These are phyloP conservation scores for Phataginus tetradactyla DNA, from an alignment of 2,797 vertebrate genomes.

Conservation along the genomic window DNA sequence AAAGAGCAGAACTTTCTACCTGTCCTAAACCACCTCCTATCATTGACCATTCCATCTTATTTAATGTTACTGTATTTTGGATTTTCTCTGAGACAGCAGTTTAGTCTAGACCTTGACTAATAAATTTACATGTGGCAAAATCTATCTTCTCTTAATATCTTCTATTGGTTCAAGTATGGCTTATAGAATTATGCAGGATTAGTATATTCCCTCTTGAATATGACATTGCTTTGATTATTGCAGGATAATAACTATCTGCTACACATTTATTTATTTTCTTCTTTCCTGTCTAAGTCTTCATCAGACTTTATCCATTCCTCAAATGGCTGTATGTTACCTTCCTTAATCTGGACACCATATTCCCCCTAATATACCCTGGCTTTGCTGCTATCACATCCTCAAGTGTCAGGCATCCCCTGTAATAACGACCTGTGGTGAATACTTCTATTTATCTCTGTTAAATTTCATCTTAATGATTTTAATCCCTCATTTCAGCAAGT, in stretches of 20 bases:
- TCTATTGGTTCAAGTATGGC: background rate
- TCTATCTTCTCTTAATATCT: background rate
- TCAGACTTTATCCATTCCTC: background rate
- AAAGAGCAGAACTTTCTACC: background rate
- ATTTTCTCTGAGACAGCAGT: background rate
- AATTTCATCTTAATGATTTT: constrained; percentile 38
- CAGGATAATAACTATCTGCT: background rate
- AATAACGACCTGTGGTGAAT: background rate
- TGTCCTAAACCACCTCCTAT: background rate
- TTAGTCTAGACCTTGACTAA: background rate
- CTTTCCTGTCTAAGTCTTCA: background rate
- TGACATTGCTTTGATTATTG: background rate
- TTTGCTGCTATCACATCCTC: background rate
- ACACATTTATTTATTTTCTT: background rate
- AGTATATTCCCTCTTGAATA: background rate
- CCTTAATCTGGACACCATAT: background rate
- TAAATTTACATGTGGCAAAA: background rate
- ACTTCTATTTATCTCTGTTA: background rate
- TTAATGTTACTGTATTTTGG: background rate
- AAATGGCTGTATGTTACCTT: background rate
- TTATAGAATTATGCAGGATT: background rate
- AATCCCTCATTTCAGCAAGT: background rate
- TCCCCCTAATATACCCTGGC: background rate
- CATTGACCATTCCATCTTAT: background rate
- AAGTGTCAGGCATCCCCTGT: background rate